Conservation (phyloP, 2,797 vertebrate genomes). For the Sorex maritimensis region DNA sequence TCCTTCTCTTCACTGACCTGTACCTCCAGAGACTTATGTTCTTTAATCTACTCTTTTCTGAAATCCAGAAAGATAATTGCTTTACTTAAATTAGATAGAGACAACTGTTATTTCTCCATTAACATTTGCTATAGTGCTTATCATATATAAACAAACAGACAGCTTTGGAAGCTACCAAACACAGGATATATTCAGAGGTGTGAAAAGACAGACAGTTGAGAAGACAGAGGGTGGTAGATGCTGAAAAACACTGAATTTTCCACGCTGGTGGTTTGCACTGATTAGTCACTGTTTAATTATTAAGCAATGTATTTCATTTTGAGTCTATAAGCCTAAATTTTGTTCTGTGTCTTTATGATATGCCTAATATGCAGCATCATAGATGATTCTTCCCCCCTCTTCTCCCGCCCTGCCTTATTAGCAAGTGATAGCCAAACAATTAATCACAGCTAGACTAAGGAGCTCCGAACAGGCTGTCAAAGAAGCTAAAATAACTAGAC, state of each 20-base stretch:
- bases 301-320: conserved; percentile 65
- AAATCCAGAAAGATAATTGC: conserved; percentile 24
- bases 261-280: neutral
- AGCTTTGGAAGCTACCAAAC: conserved; percentile 40
- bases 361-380: conserved; percentile 30
- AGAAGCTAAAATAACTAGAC: conserved; percentile 75
- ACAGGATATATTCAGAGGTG: conserved; percentile 36
- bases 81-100: conserved; percentile 54
- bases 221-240: neutral
- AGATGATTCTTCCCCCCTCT: neutral
- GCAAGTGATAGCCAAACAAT: conserved; percentile 79
- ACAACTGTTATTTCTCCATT: conserved; percentile 40
- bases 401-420: conserved; percentile 61
- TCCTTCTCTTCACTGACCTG: neutral
- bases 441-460: conserved; percentile 66
- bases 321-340: conserved; percentile 41
- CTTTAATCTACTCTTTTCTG: conserved; percentile 10
- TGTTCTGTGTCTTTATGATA: neutral
- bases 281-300: conserved; percentile 76
- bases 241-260: conserved; percentile 60
- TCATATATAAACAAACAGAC: conserved; percentile 55
- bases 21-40: neutral
- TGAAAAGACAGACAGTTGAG: conserved; percentile 6
- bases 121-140: conserved; percentile 38
- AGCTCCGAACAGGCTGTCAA: conserved; percentile 75